Evolutionary conservation across 1,140 invertebrate species (phyloP).

Genomic region (Heliconius melpomene): DNA sequence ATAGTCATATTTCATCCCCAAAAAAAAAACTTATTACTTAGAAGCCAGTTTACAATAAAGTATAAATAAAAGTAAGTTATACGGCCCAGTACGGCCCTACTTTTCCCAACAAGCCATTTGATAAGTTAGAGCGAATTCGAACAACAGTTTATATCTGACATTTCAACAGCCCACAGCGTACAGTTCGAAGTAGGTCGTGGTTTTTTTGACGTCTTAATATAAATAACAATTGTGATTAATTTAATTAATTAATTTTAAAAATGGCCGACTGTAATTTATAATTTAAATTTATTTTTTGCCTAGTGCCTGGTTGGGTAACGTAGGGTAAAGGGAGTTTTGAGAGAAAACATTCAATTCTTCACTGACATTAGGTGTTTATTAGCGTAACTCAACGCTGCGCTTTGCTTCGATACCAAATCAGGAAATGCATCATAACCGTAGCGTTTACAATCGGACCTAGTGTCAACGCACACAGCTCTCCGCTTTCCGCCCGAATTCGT

Average conservation of each 20-base stretch:
- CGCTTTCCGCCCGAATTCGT: too few relatives aligned
- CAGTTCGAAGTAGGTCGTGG: not conserved
- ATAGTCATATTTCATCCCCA: not conserved
- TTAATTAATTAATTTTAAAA: not conserved
- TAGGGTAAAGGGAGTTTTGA: too few relatives aligned
- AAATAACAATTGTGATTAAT: not conserved
- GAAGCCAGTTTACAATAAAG: not conserved
- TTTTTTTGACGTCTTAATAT: conserved; percentile 2
- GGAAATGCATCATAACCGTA: too few relatives aligned
- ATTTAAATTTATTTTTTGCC: not conserved
- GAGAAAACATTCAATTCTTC: too few relatives aligned
- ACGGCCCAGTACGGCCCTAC: conserved; percentile 13
- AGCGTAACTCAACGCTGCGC: not conserved
- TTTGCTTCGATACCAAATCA: too few relatives aligned
- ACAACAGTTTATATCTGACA: conserved; percentile 20
- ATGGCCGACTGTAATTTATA: not conserved
- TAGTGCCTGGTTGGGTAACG: too few relatives aligned
- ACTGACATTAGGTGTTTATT: not conserved
- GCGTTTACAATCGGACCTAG: too few relatives aligned
- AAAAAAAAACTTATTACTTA: conserved; percentile 12
- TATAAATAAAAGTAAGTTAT: conserved; percentile 6
- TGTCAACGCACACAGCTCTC: too few relatives aligned
- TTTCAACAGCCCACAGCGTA: conserved; percentile 13
- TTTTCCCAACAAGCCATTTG: conserved; percentile 20
- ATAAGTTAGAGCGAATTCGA: conserved; percentile 17